Evolutionary conservation across 2,888 invertebrate species (phyloP), one percentile per base, ranked within the genome.

Genomic region (Nymphalis polychloros): DNA sequence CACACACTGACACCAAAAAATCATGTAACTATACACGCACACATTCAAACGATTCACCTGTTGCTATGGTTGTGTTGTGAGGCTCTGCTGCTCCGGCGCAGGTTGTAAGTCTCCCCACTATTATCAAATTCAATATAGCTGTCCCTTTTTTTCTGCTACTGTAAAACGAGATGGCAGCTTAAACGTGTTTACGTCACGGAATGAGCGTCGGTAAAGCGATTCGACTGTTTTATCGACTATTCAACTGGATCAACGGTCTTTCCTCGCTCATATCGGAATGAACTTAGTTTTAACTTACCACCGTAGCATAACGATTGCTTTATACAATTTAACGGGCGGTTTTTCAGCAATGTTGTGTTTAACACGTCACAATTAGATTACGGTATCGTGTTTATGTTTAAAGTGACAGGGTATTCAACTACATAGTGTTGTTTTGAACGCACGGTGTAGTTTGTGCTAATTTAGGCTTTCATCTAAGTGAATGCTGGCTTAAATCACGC

Each of bases 231-330:
- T 87, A 87, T 84, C 91, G 90, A 90, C 88, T 72, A 78, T 78
- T 81, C 84, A 89, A 88, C 86, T 89, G 89, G 91, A 91, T 89
- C 93, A 93, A 93, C 93, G 93, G 93, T 93, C 90, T 90, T 89
- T 87, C 77, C 74, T 78, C 85, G 86, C 84, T 82, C 85, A 79
- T 86, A 88, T 87, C 87, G 85, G 84, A 84, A 84, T 84, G 83
- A 87, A 87, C 89, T 92, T 92, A 92, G 92, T 92, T 91, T 85
- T 82, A 87, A 88, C 84, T 89, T 90, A 87, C 86, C 91, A 79
- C 80, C 87, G 90, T 80, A 77, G 76, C 84, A 79, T 79, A 80
- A 82, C 82, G 90, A 84, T 82, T 86, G 90, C 88, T 84, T 83
- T 81, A 84, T 79, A 80, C 75, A 80, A 79, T 83, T 84, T 80